Percentiles rank a stretch among this genome's conserved stretches.
Evolutionary conservation across 2,888 invertebrate species (phyloP).

Genomic region (Hyposoter didymator): DNA sequence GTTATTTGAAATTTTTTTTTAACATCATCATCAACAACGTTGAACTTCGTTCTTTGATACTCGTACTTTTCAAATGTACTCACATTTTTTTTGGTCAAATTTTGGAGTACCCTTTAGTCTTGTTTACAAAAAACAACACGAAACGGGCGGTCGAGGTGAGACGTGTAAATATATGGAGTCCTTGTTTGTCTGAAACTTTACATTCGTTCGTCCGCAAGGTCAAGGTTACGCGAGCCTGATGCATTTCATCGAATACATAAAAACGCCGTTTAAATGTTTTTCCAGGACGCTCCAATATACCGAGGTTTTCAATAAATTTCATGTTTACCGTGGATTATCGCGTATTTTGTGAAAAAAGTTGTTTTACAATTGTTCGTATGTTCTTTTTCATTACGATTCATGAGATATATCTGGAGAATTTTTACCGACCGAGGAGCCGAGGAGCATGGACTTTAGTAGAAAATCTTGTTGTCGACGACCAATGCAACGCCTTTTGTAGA

Average conservation of each 20-base stretch:
- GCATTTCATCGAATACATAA: too few species aligned
- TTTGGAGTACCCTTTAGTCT: background rate
- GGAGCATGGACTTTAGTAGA: background rate
- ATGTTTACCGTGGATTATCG: background rate
- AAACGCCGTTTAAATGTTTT: background rate
- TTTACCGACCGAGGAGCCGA: background rate
- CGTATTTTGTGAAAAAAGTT: background rate
- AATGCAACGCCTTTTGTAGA: too few species aligned
- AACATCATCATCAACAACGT: background rate
- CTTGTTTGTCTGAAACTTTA: background rate
- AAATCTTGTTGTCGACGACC: background rate
- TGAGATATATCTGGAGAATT: background rate
- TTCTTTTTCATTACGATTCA: too few species aligned
- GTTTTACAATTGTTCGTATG: too few species aligned
- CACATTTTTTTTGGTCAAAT: background rate
- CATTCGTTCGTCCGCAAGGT: background rate
- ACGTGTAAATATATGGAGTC: background rate
- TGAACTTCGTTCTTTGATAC: background rate
- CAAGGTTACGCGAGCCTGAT: background rate
- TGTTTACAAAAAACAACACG: background rate
- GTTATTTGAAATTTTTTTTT: conserved; percentile 3
- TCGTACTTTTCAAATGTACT: background rate
- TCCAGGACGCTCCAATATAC: background rate
- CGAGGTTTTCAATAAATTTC: background rate
- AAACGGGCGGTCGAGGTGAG: background rate